Base-by-base conservation (phyloP, 2,113 vertebrate genomes). In the Passer montanus region DNA sequence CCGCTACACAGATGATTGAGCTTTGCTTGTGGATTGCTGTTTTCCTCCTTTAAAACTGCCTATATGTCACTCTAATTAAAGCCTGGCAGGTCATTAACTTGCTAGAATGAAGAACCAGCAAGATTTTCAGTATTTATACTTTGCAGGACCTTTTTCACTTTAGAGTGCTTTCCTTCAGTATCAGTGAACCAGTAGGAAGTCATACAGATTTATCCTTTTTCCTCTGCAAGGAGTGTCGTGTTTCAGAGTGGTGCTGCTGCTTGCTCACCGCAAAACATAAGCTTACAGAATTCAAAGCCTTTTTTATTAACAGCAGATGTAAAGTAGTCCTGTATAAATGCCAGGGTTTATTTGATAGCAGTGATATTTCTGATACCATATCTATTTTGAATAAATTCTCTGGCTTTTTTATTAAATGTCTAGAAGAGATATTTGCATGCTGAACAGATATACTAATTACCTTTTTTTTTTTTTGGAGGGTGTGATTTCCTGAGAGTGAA, bases 301-400 rank as follows among this genome's bases (percentile, higher is more conserved):
- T 88, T 97, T 97, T 97, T 97, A 96, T 97, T 96, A 96, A 74
- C 27, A 89, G 68, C 92, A 97, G 94, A 93, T 97, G 90, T 96
- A 91, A 94, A 73, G 58, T 76, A 91, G 73, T 72, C 84, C 80
- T 97, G 93, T 95, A 96, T 93, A 97, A 97, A 95, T 96, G 74
- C 76, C 74, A 86, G 41, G 37, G 41, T 81, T 97, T 97, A 92
- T 97, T 96, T 96, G 96, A 96, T 75, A 96, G 76, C 28, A 82
- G 89, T 64, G 64, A 83, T 94, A 96, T 84, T 97, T 95, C 94
- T 96, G 60, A 97, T 94, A 93, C 58, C 20, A 6, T 88, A 63
- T 89, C 66, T 73, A 35, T 43, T 21, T 53, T 86, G 59, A 95
- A 88, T 70, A 80, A 74, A 92, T 87, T 88, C 28, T 49, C 24